These are phyloP conservation scores for Urocyon cinereoargenteus DNA, from an alignment of 2,797 vertebrate genomes.

Conservation along the genomic window DNA sequence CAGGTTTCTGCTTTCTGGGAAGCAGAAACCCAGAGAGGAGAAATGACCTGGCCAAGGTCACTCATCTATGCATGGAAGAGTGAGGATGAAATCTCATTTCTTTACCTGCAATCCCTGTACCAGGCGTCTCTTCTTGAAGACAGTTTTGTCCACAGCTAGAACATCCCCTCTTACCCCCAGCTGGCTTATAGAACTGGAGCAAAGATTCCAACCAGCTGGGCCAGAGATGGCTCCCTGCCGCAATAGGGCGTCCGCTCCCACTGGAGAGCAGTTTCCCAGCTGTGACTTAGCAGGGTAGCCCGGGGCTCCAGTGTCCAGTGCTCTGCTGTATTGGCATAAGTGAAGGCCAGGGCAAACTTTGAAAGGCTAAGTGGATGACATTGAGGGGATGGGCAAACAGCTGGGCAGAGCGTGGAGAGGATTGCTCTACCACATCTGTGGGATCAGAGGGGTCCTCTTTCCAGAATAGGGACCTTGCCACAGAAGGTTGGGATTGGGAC, in stretches of 20 bases:
- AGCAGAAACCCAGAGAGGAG: background rate
- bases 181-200: background rate
- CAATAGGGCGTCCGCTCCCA: background rate
- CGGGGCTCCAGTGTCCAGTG: accelerated
- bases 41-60: background rate
- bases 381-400: background rate
- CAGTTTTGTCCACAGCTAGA: background rate
- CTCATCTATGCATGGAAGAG: background rate
- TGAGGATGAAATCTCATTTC: background rate
- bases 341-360: background rate
- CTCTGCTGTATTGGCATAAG: background rate
- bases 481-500: background rate
- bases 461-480: too few relatives aligned
- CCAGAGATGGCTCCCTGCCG: background rate
- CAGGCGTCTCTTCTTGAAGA: background rate
- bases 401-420: background rate
- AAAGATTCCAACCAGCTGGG: background rate
- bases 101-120: background rate
- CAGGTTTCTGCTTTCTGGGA: too few relatives aligned
- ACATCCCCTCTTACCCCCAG: background rate
- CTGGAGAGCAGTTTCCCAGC: background rate
- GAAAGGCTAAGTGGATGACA: background rate
- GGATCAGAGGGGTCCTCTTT: background rate
- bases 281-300: background rate
- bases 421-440: background rate